Conservation (phyloP, 2,888 invertebrate genomes). For the Megamerina dolium region DNA sequence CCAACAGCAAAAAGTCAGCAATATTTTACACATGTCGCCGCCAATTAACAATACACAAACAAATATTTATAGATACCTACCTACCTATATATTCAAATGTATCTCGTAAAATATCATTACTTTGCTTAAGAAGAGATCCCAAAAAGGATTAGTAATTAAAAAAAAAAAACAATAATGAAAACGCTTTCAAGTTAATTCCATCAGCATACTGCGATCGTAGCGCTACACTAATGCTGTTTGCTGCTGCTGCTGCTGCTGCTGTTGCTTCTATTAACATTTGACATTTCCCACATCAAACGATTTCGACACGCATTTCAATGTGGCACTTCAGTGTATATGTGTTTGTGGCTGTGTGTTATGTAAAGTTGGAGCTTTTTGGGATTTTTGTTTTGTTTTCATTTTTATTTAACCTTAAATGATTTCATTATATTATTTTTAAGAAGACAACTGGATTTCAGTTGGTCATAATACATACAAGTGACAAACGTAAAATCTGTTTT, state of each 20-base stretch:
- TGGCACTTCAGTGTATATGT: no score
- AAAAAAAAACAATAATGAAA: constrained; percentile 32
- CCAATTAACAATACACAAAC: constrained; percentile 33
- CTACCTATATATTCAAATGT: constrained; percentile 12
- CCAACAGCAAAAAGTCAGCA: no score
- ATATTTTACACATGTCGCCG: constrained; percentile 38
- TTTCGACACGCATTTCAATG: constrained; percentile 35
- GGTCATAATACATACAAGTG: no score
- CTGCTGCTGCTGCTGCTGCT: constrained; percentile 13
- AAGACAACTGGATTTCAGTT: no score
- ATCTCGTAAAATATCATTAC: constrained; percentile 10
- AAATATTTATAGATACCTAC: constrained; percentile 12
- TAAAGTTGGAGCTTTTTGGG: no score
- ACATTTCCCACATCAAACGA: constrained; percentile 42
- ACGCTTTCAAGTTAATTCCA: constrained; percentile 40
- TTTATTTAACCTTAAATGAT: no score
- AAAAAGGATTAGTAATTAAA: constrained; percentile 34
- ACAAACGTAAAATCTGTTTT: no score
- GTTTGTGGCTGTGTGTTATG: no score
- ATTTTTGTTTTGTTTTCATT: no score
- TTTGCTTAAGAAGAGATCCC: constrained; percentile 17
- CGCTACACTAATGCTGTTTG: not conserved
- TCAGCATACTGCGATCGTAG: constrained; percentile 32
- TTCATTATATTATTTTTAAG: no score
- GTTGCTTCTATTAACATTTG: constrained; percentile 28